Evolutionary conservation across 2,113 vertebrate species (phyloP).

Genomic region (Leiothrix lutea): DNA sequence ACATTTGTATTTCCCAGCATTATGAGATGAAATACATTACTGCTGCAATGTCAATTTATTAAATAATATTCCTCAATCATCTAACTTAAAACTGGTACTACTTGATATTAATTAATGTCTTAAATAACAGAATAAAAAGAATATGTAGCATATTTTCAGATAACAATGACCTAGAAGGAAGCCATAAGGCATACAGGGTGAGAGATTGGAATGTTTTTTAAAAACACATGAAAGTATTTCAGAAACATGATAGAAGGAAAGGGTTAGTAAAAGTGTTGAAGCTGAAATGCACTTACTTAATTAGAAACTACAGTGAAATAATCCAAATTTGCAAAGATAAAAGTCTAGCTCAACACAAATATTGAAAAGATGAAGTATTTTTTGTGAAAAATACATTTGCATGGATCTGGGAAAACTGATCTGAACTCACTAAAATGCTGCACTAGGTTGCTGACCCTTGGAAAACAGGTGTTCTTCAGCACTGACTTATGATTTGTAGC

Average conservation of each 20-base stretch:
- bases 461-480: background rate
- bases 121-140: background rate
- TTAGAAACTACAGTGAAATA: background rate
- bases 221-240: background rate
- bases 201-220: background rate
- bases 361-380: background rate
- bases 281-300: background rate
- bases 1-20: background rate
- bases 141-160: background rate
- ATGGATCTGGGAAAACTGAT: background rate
- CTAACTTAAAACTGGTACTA: background rate
- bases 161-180: background rate
- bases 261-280: background rate
- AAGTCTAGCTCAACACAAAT: background rate
- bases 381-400: background rate
- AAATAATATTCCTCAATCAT: background rate
- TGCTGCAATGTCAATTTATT: background rate
- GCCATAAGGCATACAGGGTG: background rate
- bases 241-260: background rate
- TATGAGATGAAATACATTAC: background rate
- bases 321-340: background rate
- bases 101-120: background rate
- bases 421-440: background rate
- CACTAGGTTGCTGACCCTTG: background rate
- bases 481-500: background rate